A percentile compares a stretch with the other conserved stretches of the same genome.
Evolutionary conservation across 2,797 vertebrate species (phyloP).

Genomic region (Sebastes diaconus): DNA sequence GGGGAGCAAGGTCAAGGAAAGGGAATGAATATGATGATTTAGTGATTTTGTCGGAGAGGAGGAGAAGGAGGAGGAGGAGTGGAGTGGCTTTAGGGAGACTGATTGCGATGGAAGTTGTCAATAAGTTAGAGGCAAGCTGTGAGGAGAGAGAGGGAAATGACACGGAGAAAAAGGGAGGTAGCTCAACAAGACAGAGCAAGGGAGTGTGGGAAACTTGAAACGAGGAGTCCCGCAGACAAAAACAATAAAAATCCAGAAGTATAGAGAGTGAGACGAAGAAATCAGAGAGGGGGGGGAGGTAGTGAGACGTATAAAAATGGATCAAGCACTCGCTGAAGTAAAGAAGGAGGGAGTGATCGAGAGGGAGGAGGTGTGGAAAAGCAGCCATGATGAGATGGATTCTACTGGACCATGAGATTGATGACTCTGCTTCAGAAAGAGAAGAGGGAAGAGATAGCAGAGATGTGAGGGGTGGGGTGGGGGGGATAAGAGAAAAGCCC

Average conservation of each 20-base stretch:
- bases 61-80: not conserved
- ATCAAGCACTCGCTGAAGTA: slow-evolving; percentile 59
- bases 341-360: slow-evolving; percentile 60
- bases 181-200: not conserved
- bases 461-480: not conserved
- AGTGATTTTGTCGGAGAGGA: slow-evolving; percentile 9
- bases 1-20: slow-evolving; percentile 33
- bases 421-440: slow-evolving; percentile 66
- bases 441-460: slow-evolving; percentile 45
- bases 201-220: slow-evolving; percentile 28
- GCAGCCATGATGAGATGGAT: slow-evolving; percentile 75
- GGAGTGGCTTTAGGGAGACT: slow-evolving; percentile 43
- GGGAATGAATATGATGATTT: slow-evolving; percentile 42
- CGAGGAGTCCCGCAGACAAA: slow-evolving; percentile 26
- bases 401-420: slow-evolving; percentile 75
- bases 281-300: slow-evolving; percentile 18
- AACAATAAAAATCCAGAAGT: slow-evolving; percentile 16
- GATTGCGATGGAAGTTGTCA: slow-evolving; percentile 35
- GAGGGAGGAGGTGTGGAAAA: slow-evolving; percentile 66
- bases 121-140: slow-evolving; percentile 35
- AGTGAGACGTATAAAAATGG: slow-evolving; percentile 67
- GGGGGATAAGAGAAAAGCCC: slow-evolving; percentile 37
- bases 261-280: not conserved
- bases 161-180: slow-evolving; percentile 3
- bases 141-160: slow-evolving; percentile 3